Evolutionary conservation across 2,113 vertebrate species (phyloP).

Genomic region (Maccullochella peelii): DNA sequence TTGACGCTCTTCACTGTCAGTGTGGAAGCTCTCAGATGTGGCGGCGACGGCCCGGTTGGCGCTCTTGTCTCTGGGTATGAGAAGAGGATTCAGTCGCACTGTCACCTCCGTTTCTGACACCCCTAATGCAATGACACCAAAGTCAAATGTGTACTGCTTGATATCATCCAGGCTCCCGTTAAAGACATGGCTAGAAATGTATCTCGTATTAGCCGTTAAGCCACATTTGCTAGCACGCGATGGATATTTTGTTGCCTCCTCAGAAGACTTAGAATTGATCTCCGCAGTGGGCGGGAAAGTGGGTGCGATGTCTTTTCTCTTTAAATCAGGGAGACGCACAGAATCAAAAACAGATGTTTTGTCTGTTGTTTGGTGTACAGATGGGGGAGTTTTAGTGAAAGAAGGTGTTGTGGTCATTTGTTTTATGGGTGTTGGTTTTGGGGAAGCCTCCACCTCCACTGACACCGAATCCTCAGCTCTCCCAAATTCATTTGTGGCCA

Average conservation of each 20-base stretch:
- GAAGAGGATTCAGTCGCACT: slow-evolving; percentile 92
- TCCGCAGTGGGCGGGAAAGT: slow-evolving; percentile 37
- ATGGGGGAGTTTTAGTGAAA: slow-evolving; percentile 13
- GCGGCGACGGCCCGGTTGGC: slow-evolving; percentile 75
- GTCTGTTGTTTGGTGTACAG: background rate
- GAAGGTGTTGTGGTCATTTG: background rate
- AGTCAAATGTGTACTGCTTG: slow-evolving; percentile 91
- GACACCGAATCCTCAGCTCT: slow-evolving; percentile 83
- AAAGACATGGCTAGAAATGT: slow-evolving; percentile 90
- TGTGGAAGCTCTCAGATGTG: slow-evolving; percentile 74
- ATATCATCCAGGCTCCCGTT: slow-evolving; percentile 89
- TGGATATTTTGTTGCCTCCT: background rate
- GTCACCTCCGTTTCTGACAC: slow-evolving; percentile 93
- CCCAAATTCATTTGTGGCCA: slow-evolving; percentile 90
- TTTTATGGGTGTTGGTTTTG: slow-evolving; percentile 69
- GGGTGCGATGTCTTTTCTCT: slow-evolving; percentile 7
- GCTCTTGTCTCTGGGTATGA: slow-evolving; percentile 87
- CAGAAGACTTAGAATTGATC: background rate
- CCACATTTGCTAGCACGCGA: slow-evolving; percentile 83
- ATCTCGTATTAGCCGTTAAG: slow-evolving; percentile 80
- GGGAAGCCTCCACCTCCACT: slow-evolving; percentile 82
- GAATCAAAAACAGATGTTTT: slow-evolving; percentile 23
- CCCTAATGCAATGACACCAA: slow-evolving; percentile 93
- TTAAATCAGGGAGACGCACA: background rate
- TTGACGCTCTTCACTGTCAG: slow-evolving; percentile 84